Conservation (phyloP, 2,113 vertebrate genomes). For the Etheostoma cragini region DNA sequence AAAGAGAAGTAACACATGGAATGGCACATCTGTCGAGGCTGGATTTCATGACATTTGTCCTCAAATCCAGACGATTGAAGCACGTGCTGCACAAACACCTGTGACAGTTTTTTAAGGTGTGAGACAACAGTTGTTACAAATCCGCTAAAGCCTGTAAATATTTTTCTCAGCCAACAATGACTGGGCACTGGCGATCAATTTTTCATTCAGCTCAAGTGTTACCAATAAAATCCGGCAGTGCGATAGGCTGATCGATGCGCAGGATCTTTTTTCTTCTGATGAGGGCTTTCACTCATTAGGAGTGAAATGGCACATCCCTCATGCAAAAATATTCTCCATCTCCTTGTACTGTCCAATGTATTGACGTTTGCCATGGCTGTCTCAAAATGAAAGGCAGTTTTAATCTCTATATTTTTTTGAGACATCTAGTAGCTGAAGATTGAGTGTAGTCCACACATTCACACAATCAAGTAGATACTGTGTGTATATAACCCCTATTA, state of each 20-base stretch:
- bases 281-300: conserved; percentile 62
- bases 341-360: conserved; percentile 44
- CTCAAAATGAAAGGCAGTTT: conserved; percentile 24
- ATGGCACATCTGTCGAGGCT: neutral
- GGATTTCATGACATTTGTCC: conserved; percentile 16
- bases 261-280: conserved; percentile 34
- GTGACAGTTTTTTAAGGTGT: conserved; percentile 23
- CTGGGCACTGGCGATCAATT: conserved; percentile 60
- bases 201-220: conserved; percentile 74
- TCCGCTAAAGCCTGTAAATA: conserved; percentile 65
- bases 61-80: neutral
- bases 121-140: conserved; percentile 55
- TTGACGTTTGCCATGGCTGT: conserved; percentile 32
- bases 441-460: conserved; percentile 6
- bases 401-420: conserved; percentile 42
- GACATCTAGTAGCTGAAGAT: conserved; percentile 42
- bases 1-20: neutral
- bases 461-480: neutral
- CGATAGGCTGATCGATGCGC: conserved; percentile 58
- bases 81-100: neutral
- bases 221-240: conserved; percentile 61
- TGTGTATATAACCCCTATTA: neutral
- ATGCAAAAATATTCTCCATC: conserved; percentile 32
- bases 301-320: conserved; percentile 66
- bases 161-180: conserved; percentile 69